These are phyloP conservation scores for Champsocephalus esox DNA, from an alignment of 2,797 vertebrate species.

Conservation along the genomic window DNA sequence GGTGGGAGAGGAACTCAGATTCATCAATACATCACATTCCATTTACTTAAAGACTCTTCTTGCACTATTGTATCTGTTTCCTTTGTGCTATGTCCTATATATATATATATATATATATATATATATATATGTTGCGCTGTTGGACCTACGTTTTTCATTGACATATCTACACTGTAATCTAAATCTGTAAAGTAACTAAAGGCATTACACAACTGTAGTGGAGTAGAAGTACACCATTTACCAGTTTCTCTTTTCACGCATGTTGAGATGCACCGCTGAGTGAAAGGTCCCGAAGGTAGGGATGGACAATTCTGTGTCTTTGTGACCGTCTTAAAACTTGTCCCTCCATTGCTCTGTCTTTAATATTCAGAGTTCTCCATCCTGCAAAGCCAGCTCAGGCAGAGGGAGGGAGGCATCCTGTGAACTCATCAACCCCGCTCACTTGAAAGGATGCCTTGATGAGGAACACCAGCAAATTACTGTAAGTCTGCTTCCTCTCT, in stretches of 20 bases:
- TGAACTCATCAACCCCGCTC: conserved; percentile 84
- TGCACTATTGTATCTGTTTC: too few relatives aligned
- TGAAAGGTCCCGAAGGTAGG: conserved; percentile 21
- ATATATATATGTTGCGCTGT: too few relatives aligned
- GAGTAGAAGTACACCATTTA: too few relatives aligned
- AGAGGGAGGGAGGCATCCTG: conserved; percentile 72
- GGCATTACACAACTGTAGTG: too few relatives aligned
- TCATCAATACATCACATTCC: too few relatives aligned
- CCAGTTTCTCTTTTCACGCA: not conserved
- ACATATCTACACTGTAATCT: too few relatives aligned
- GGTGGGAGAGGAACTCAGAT: too few relatives aligned
- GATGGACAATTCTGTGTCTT: conserved; percentile 12
- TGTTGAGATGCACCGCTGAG: conserved; percentile 14
- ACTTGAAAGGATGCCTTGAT: conserved; percentile 82
- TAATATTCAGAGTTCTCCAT: conserved; percentile 26
- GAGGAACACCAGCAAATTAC: conserved; percentile 73
- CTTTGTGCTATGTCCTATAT: too few relatives aligned
- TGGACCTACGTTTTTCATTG: too few relatives aligned
- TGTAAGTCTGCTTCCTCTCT: conserved; percentile 51
- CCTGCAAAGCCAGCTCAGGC: conserved; percentile 52
- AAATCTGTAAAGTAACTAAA: too few relatives aligned
- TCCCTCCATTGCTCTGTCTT: not conserved
- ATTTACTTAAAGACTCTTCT: too few relatives aligned
- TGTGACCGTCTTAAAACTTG: conserved; percentile 24
- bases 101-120: too few relatives aligned